Evolutionary conservation across 2,888 invertebrate species (phyloP), one percentile per base, ranked within the genome.

Genomic region (Drosophila nr. perissopoda): DNA sequence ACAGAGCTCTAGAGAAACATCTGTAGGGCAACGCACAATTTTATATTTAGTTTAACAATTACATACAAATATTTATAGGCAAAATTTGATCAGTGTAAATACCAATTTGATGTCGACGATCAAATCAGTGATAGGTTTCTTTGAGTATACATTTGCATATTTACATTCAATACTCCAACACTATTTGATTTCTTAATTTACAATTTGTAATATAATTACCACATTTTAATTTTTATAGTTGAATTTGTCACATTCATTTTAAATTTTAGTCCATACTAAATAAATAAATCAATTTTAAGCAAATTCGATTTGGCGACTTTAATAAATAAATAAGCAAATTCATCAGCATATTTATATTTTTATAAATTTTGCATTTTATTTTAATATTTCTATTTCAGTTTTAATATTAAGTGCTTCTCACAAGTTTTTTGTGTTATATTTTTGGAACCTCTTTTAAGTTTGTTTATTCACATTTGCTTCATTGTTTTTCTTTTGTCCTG

Each of bases 401-500:
- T 21, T 27, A 34, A 21, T 21, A 31, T 33, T 33, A n/a, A 61
- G 31, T 2, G 13, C 16, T 25, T 31, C 11, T 33, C n/a, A n/a
- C 16, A 29, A 1, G 21, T 52, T 18, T 7, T 18, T 11, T 16
- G 40, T 33, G 7, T 11, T 4, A 48, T 34, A 18, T 6, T n/a
- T 42, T 62, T 34, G 56, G 2, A 48, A 36, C 2, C 31, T 38
- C 36, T 36, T 33, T 38, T 27, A 53, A 61, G 48, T 61, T 72
- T 45, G 61, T 48, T 53, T 33, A 56, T 63, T 62, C 25, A 25
- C n/a, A 33, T 62, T 64, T 54, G 18, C 27, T 27, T 64, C 40
- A 59, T 63, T 60, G 29, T 58, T 69, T 60, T 63, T 42, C 54
- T 16, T 63, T 53, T 60, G 54, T 45, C 40, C 42, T 45, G 3